Percentiles rank a stretch among this genome's conserved stretches.
phyloP scores from a whole-genome alignment of 1,140 invertebrate species.

The Drosophila triauraria region DNA sequence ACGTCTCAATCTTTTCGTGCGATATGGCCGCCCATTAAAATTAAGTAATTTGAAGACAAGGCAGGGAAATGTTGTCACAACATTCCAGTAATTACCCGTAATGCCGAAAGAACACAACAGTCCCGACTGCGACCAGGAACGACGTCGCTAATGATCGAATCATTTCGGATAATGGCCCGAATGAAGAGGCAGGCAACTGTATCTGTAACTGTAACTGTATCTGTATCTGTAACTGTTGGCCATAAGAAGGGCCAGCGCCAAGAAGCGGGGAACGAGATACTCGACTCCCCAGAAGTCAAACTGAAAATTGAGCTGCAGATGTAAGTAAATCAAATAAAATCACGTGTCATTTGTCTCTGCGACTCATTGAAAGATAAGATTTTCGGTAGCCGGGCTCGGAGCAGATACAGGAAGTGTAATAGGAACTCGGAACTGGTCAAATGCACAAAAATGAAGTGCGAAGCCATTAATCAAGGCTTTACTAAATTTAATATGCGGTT shows the following conservation, averaged over 20 bases:
- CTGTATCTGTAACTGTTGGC: slow-evolving; percentile 60
- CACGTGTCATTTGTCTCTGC: slow-evolving; percentile 81
- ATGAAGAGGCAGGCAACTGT: slow-evolving; percentile 47
- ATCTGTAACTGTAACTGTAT: slow-evolving; percentile 56
- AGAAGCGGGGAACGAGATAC: slow-evolving; percentile 39
- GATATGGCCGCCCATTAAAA: slow-evolving; percentile 68
- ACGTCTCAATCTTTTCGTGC: slow-evolving; percentile 56
- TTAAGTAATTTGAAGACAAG: slow-evolving; percentile 81
- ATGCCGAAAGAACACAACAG: slow-evolving; percentile 66
- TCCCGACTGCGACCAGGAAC: slow-evolving; percentile 42
- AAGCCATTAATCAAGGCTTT: slow-evolving; percentile 74
- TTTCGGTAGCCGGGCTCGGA: slow-evolving; percentile 52
- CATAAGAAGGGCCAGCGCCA: slow-evolving; percentile 64
- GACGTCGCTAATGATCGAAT: slow-evolving; percentile 79
- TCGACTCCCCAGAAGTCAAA: slow-evolving; percentile 74
- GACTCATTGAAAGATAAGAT: slow-evolving; percentile 80
- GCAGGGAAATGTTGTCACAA: slow-evolving; percentile 77
- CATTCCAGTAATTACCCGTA: slow-evolving; percentile 80
- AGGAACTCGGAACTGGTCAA: slow-evolving; percentile 28
- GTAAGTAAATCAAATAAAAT: slow-evolving; percentile 85
- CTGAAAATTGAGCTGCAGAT: slow-evolving; percentile 84
- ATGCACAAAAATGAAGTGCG: slow-evolving; percentile 63
- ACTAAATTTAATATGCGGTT: slow-evolving; percentile 84
- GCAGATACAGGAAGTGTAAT: slow-evolving; percentile 5
- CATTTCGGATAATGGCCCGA: slow-evolving; percentile 80